Conservation (phyloP, 1,140 invertebrate species). For the Caenorhabditis brenneri region DNA sequence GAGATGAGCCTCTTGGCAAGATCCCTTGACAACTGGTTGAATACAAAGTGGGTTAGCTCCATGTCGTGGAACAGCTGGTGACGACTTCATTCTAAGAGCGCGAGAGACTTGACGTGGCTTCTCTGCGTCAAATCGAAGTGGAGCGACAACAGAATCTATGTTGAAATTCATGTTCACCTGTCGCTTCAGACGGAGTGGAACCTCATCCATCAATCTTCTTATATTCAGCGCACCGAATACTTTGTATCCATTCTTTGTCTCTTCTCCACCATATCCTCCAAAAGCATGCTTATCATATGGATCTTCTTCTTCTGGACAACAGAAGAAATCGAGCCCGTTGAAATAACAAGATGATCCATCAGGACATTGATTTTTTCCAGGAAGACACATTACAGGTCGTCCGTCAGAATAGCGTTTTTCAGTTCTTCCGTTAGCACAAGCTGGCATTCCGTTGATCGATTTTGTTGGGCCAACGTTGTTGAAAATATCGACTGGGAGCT, state of each 20-base stretch:
- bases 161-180: slow-evolving; percentile 48
- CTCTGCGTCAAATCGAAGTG: slow-evolving; percentile 63
- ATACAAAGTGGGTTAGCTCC: slow-evolving; percentile 60
- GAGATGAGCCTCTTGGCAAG: slow-evolving; percentile 60
- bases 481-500: neutral
- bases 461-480: neutral
- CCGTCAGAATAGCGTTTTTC: slow-evolving; percentile 46
- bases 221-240: slow-evolving; percentile 52
- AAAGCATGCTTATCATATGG: slow-evolving; percentile 70
- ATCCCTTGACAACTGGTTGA: slow-evolving; percentile 60
- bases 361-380: slow-evolving; percentile 69
- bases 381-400: slow-evolving; percentile 67
- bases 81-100: slow-evolving; percentile 33
- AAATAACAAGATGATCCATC: slow-evolving; percentile 70
- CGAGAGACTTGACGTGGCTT: slow-evolving; percentile 46
- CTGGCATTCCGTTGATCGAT: slow-evolving; percentile 30
- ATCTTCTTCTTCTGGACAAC: slow-evolving; percentile 69
- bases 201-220: slow-evolving; percentile 53
- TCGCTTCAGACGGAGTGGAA: slow-evolving; percentile 32
- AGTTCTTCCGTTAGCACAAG: slow-evolving; percentile 45
- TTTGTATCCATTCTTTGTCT: slow-evolving; percentile 69
- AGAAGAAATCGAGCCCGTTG: slow-evolving; percentile 70
- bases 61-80: slow-evolving; percentile 39
- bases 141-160: slow-evolving; percentile 55
- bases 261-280: slow-evolving; percentile 69